Conservation (phyloP, 2,888 invertebrate species). For the Eupithecia inturbata region DNA sequence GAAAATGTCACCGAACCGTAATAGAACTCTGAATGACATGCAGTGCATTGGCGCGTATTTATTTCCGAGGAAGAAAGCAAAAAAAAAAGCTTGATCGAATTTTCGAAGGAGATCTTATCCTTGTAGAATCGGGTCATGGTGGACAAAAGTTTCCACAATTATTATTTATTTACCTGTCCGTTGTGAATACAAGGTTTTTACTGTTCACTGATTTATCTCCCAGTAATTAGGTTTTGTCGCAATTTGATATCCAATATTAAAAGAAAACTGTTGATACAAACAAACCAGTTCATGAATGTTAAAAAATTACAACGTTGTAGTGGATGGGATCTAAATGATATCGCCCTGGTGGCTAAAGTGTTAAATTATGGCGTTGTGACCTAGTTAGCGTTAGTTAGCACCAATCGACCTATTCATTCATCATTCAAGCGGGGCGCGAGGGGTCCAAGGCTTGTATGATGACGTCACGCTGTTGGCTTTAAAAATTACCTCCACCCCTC, state of each 20-base stretch:
- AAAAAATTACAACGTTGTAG: not conserved
- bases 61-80: slow-evolving; percentile 2
- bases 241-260: not conserved
- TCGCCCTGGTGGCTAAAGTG: not conserved
- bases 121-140: slow-evolving; percentile 21
- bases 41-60: not conserved
- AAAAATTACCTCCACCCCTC: slow-evolving; percentile 66
- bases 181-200: slow-evolving; percentile 5
- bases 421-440: slow-evolving; percentile 67
- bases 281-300: not conserved
- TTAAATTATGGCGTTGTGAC: slow-evolving; percentile 42
- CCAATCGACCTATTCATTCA: slow-evolving; percentile 76
- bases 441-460: slow-evolving; percentile 62
- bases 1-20: not conserved
- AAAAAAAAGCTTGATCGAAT: too few species aligned
- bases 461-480: slow-evolving; percentile 74
- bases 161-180: not conserved
- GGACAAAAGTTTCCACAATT: slow-evolving; percentile 5
- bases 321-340: slow-evolving; percentile 4
- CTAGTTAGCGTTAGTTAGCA: slow-evolving; percentile 60
- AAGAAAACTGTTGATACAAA: not conserved
- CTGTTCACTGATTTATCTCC: not conserved
- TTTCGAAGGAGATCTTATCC: slow-evolving; percentile 21
- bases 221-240: not conserved
- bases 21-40: not conserved